Conservation (phyloP, 2,113 vertebrate genomes). For the Pica pica region DNA sequence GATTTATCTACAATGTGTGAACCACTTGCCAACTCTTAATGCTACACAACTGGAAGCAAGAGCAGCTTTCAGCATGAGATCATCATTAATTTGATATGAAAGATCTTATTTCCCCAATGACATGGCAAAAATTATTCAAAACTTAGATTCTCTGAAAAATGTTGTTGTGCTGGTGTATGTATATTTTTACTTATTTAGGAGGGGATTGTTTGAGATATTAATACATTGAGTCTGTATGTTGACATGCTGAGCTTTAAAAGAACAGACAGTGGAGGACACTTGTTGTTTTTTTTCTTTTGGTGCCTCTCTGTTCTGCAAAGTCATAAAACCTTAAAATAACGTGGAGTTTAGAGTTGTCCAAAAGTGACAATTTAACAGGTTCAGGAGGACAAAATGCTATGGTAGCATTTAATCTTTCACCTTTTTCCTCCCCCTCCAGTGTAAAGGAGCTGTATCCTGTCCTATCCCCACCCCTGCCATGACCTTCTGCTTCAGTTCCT, state of each 20-base stretch:
- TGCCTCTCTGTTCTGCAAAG: neutral
- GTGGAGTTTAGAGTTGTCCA: neutral
- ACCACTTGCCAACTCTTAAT: neutral
- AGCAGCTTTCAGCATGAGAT: neutral
- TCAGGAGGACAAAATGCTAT: neutral
- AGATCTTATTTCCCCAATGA: neutral
- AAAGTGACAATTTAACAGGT: neutral
- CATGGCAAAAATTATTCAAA: neutral
- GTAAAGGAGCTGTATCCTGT: neutral
- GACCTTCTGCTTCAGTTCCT: neutral
- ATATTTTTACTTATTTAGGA: neutral
- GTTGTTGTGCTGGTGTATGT: neutral
- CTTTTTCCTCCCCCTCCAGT: neutral
- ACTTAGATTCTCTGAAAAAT: neutral
- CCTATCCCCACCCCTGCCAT: accelerated
- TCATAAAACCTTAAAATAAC: neutral
- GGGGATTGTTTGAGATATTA: neutral
- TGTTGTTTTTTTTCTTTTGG: neutral
- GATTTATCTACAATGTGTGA: neutral
- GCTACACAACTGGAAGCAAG: neutral
- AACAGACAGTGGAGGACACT: neutral
- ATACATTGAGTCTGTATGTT: neutral
- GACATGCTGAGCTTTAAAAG: neutral
- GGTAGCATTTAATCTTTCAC: neutral
- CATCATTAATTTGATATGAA: neutral